phyloP scores from a whole-genome alignment of 2,888 invertebrate genomes.

The Cyrtodaria siliqua region DNA sequence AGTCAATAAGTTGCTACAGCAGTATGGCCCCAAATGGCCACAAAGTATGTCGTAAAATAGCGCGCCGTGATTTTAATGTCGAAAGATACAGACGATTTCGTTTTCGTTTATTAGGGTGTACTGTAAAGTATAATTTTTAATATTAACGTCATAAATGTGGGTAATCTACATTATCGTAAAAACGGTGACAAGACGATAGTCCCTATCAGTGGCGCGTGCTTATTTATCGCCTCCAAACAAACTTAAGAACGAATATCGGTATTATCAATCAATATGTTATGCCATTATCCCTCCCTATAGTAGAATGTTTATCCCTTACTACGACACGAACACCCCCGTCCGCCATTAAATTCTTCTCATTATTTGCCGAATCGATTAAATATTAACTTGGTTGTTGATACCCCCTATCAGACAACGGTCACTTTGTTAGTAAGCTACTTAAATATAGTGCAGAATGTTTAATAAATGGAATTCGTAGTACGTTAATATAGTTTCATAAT shows the following conservation, averaged over 20 bases:
- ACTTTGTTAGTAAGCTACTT: not conserved
- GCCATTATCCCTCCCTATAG: slow-evolving; percentile 29
- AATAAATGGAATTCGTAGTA: slow-evolving; percentile 42
- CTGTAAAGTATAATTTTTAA: too few species aligned
- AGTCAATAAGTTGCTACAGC: too few species aligned
- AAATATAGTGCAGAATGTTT: slow-evolving; percentile 30
- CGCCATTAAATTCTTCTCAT: slow-evolving; percentile 13
- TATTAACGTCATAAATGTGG: too few species aligned
- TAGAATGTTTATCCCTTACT: slow-evolving; percentile 34
- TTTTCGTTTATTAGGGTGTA: too few species aligned
- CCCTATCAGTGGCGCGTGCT: slow-evolving; percentile 34
- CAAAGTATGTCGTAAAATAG: too few species aligned
- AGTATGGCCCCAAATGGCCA: too few species aligned
- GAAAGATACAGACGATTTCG: too few species aligned
- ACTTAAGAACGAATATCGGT: slow-evolving; percentile 19
- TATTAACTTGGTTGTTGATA: slow-evolving; percentile 28
- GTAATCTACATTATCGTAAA: too few species aligned
- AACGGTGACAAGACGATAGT: not conserved
- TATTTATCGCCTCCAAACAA: slow-evolving; percentile 24
- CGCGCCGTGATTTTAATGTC: too few species aligned
- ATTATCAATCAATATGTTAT: slow-evolving; percentile 20
- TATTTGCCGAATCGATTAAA: slow-evolving; percentile 35
- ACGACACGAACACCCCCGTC: not conserved
- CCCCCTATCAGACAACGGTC: slow-evolving; percentile 12
- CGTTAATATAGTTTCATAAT: slow-evolving; percentile 40